phyloP scores from a whole-genome alignment of 2,113 vertebrate species.

The Nycticebus coucang region DNA sequence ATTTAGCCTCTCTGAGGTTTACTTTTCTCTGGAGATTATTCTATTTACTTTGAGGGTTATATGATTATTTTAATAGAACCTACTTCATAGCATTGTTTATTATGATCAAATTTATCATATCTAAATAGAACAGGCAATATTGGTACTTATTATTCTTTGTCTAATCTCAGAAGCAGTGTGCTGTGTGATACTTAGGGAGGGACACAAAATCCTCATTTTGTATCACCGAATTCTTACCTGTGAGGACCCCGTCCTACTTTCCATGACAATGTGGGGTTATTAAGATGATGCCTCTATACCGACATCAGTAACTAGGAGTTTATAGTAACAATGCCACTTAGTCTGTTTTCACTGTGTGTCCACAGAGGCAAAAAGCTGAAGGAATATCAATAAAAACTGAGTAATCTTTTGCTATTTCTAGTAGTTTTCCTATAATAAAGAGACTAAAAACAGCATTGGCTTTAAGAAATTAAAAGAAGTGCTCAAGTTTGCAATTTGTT shows the following conservation, averaged over 20 bases:
- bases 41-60: neutral
- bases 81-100: neutral
- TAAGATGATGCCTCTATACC: neutral
- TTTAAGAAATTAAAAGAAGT: neutral
- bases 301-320: neutral
- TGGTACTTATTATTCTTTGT: neutral
- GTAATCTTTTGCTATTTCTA: neutral
- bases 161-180: neutral
- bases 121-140: neutral
- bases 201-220: neutral
- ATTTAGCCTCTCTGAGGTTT: neutral
- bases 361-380: neutral
- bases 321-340: rapidly evolving
- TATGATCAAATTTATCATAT: neutral
- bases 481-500: neutral
- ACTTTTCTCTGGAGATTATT: neutral
- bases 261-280: neutral
- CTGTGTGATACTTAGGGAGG: neutral
- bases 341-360: neutral
- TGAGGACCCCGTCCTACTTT: neutral
- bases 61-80: neutral
- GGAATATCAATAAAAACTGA: neutral
- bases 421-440: slow-evolving; percentile 1
- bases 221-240: neutral
- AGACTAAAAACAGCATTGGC: neutral